Evolutionary conservation across 2,113 vertebrate species (phyloP).

Genomic region (Myrmophylax atrothorax): DNA sequence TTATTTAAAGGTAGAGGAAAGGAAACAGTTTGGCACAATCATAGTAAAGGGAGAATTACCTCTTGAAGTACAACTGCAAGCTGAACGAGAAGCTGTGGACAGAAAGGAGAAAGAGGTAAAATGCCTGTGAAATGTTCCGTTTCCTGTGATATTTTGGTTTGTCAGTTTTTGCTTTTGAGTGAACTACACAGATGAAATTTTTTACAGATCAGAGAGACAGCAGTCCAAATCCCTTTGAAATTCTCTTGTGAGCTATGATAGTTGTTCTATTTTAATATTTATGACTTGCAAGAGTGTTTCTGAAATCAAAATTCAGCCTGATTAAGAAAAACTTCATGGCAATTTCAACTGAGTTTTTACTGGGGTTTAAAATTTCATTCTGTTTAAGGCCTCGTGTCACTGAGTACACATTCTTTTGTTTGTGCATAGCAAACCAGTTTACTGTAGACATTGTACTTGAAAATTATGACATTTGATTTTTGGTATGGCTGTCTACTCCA

Average conservation of each 20-base stretch:
- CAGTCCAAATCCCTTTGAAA: background rate
- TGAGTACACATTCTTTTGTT: background rate
- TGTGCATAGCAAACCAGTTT: background rate
- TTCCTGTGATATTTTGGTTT: background rate
- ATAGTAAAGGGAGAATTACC: slow-evolving; percentile 77
- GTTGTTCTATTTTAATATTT: background rate
- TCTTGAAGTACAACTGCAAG: slow-evolving; percentile 90
- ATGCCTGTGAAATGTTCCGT: background rate
- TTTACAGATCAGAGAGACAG: background rate
- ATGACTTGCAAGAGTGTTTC: background rate
- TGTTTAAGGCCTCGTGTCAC: background rate
- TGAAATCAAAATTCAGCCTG: background rate
- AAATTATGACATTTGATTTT: background rate
- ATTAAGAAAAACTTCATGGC: background rate
- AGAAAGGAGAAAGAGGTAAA: slow-evolving; percentile 96
- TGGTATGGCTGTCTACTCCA: background rate
- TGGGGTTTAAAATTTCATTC: background rate
- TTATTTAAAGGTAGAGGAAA: slow-evolving; percentile 82
- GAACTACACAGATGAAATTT: background rate
- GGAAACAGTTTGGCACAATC: slow-evolving; percentile 80
- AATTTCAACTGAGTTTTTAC: background rate
- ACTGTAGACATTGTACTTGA: background rate
- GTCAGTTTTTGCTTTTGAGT: background rate
- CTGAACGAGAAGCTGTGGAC: slow-evolving; percentile 94
- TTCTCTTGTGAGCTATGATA: background rate